Conservation (phyloP, 2,797 vertebrate genomes). For the Austrolebias charrua region DNA sequence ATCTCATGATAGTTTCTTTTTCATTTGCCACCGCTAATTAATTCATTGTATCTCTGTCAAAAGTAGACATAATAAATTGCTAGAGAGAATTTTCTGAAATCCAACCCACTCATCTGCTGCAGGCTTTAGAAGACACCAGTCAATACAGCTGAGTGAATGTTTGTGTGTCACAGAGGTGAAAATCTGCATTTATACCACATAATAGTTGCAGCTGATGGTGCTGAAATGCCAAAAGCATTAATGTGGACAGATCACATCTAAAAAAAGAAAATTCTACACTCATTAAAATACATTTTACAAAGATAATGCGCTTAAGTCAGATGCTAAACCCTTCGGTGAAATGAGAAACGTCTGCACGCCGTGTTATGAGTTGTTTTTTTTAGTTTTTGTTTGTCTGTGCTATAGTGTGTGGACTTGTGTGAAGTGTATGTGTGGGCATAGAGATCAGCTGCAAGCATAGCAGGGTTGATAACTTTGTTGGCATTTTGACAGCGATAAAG, state of each 20-base stretch:
- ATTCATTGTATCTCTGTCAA: constrained; percentile 55
- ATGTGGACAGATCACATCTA: constrained; percentile 28
- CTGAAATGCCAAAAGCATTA: constrained; percentile 60
- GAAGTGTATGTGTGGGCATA: constrained; percentile 32
- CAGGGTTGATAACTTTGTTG: constrained; percentile 68
- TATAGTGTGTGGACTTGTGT: constrained; percentile 27
- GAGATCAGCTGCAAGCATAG: constrained; percentile 52
- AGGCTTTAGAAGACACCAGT: constrained; percentile 63
- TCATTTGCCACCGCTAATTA: constrained; percentile 57
- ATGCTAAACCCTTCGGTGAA: constrained; percentile 23
- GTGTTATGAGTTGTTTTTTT: constrained; percentile 27
- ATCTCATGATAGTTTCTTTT: constrained; percentile 43
- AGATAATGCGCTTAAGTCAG: constrained; percentile 34
- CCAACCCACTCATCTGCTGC: constrained; percentile 67
- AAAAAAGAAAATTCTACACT: constrained; percentile 27
- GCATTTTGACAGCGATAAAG: constrained; percentile 72
- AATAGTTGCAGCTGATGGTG: constrained; percentile 46
- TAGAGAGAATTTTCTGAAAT: constrained; percentile 56
- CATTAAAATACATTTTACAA: constrained; percentile 6
- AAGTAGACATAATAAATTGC: constrained; percentile 53
- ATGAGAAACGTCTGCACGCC: constrained; percentile 24
- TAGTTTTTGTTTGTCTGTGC: constrained; percentile 27
- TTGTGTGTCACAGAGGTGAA: constrained; percentile 67
- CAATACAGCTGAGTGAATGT: constrained; percentile 62
- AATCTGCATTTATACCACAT: constrained; percentile 67